Percentiles rank a stretch among this genome's conserved stretches.
These are phyloP conservation scores for Salvelinus alpinus DNA, from an alignment of 2,113 vertebrate species.

Conservation along the genomic window DNA sequence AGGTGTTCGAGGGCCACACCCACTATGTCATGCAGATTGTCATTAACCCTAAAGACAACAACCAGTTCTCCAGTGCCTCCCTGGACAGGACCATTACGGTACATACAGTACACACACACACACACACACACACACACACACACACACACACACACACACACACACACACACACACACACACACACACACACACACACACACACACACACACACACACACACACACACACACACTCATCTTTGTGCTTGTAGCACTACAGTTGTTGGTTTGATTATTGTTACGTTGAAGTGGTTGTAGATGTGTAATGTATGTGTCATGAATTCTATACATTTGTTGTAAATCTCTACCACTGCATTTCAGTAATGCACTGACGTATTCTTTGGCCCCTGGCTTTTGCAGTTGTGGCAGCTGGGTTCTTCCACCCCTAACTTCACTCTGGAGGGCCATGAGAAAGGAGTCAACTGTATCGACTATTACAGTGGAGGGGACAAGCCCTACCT, in stretches of 20 bases:
- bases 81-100: constrained; percentile 94
- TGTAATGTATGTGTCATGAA: no score
- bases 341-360: neutral
- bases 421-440: constrained; percentile 94
- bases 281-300: no score
- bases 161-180: constrained; percentile 22
- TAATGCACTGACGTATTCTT: no score
- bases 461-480: constrained; percentile 94
- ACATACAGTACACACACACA: constrained; percentile 20
- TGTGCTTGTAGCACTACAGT: neutral
- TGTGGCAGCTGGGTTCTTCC: constrained; percentile 92
- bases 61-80: constrained; percentile 95
- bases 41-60: constrained; percentile 95
- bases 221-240: neutral
- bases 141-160: neutral
- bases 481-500: constrained; percentile 94
- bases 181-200: constrained; percentile 21
- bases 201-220: constrained; percentile 1
- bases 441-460: constrained; percentile 92
- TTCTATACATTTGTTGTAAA: no score
- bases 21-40: constrained; percentile 97
- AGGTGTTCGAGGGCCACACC: constrained; percentile 93
- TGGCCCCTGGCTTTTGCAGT: constrained; percentile 63
- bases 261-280: no score
- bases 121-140: constrained; percentile 23